A percentile compares a stretch with the other conserved stretches of the same genome.
phyloP scores from a whole-genome alignment of 1,140 invertebrate species.

The Bombus huntii region DNA sequence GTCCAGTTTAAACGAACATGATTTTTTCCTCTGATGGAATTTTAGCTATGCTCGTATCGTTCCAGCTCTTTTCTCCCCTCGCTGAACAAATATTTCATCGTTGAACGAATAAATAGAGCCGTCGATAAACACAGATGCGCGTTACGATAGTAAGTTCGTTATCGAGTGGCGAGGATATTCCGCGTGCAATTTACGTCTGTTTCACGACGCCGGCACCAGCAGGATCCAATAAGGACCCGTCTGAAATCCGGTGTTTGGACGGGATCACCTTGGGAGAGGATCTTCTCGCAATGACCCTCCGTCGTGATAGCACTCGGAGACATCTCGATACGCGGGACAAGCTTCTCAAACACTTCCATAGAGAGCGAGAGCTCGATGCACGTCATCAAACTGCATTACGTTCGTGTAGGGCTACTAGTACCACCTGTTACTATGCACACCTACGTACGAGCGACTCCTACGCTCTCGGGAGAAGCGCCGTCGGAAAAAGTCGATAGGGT shows the following conservation, averaged over 20 bases:
- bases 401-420: constrained; percentile 25
- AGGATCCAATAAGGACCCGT: not conserved
- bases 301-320: constrained; percentile 21
- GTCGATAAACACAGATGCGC: not conserved
- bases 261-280: constrained; percentile 40
- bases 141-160: not conserved
- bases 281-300: constrained; percentile 33
- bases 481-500: not conserved
- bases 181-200: not conserved
- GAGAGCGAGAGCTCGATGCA: not conserved
- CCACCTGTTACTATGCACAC: constrained; percentile 57
- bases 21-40: not conserved
- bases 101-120: not conserved
- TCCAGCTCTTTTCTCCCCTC: not conserved
- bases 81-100: not conserved
- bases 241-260: constrained; percentile 19
- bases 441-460: constrained; percentile 7
- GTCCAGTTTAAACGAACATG: constrained; percentile 7
- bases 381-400: constrained; percentile 44
- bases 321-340: constrained; percentile 54
- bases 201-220: not conserved
- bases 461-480: not conserved
- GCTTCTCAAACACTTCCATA: constrained; percentile 46
- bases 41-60: not conserved
- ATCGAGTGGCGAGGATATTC: not conserved